Evolutionary conservation across 2,888 invertebrate genomes (phyloP), one percentile per base, ranked within the genome.

Genomic region (Leuctra nigra): DNA sequence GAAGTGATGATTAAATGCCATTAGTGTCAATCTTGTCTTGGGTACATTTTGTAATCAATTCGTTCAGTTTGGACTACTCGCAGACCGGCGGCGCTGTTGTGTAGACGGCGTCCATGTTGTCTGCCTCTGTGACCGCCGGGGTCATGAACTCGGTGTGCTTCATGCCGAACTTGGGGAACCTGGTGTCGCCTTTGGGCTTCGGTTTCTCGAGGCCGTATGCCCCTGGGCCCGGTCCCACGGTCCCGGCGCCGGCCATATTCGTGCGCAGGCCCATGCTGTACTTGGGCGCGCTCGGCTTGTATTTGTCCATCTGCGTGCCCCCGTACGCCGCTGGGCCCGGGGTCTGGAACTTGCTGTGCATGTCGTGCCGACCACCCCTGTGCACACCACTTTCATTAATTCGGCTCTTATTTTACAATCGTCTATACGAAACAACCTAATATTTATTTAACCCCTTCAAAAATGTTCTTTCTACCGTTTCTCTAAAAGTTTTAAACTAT

Each of bases 51-150:
- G n/a, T n/a, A n/a, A n/a, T n/a, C n/a, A n/a, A n/a, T n/a, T n/a
- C n/a, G n/a, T n/a, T n/a, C n/a, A n/a, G n/a, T n/a, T n/a, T n/a
- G n/a, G n/a, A n/a, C n/a, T n/a, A n/a, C n/a, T n/a, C n/a, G n/a
- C n/a, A n/a, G n/a, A n/a, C n/a, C n/a, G n/a, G n/a, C n/a, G n/a
- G n/a, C n/a, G n/a, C n/a, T n/a, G n/a, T n/a, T 14, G 7, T n/a
- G 38, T 14, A 38, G 4, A 11, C 18, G n/a, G 11, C 14, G 18
- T 35, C 20, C 4, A 13, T 29, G 35, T 58, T 62, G 66, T 83
- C 82, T 57, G 79, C 76, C 22, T 76, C 75, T 50, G 81, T 77
- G 63, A 83, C 75, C 69, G 81, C 77, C 4, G 81, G 77, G 36
- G 76, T 73, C 14, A 72, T 66, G 44, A 64, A 66, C 54, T 72